Base-by-base conservation (phyloP, 2,888 invertebrate species). In the Drosophila cyrtoloma region DNA sequence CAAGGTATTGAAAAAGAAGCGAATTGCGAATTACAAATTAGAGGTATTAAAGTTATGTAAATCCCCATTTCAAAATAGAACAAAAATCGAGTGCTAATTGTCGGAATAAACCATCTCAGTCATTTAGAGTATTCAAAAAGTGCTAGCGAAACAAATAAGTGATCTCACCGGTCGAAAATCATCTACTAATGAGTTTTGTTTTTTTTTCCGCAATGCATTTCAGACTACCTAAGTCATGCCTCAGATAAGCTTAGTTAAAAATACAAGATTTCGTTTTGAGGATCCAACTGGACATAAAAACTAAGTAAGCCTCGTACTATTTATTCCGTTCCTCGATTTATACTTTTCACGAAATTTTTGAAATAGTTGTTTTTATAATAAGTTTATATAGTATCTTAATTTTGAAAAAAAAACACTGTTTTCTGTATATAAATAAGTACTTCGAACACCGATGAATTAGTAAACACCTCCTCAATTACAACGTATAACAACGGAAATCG, bases 121-220 rank as follows among this genome's bases (percentile, higher is more conserved):
- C 33, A 53, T 67, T 71, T 60, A 61, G 37, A 61, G 35, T 19
- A 32, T 19, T 22, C 10, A 12, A 56, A 52, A 63, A 37, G 56
- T 35, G 63, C n/a, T 39, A 57, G 53, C 50, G 44, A 33, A 68
- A 14, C 37, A 50, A 26, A 22, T 35, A 22, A 59, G 42, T 60
- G 73, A 75, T 70, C 57, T 74, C 75, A 74, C 61, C 64, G 2
- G 53, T 22, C 35, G 28, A 28, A 26, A 53, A 55, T 39, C 16
- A n/a, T 16, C 22, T 9, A 12, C 12, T 37, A 30, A 50, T 64
- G 14, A 59, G 14, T 5, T 16, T 47, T 3, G 5, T 12, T 5
- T 5, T 22, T 22, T 56, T 52, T 69, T 70, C 51, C 51, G 32
- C 47, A 32, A 26, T 60, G 60, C 42, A 71, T 26, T 75, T 65